Evolutionary conservation across 2,113 vertebrate genomes (phyloP).

Genomic region (Pseudorhombus dupliciocellatus): DNA sequence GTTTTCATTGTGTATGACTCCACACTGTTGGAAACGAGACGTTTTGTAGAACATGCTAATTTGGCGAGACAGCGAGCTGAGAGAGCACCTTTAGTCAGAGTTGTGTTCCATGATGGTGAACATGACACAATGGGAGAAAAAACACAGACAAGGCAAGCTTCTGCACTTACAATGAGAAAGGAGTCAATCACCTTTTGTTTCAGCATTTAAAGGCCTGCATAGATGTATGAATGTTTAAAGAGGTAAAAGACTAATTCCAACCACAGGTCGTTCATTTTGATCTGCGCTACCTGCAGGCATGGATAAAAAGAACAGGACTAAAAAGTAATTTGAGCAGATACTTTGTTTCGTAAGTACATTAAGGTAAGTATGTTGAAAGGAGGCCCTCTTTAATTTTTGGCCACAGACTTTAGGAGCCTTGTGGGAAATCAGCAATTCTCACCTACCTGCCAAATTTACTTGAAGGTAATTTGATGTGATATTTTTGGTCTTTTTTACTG

Average conservation of each 20-base stretch:
- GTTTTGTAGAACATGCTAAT: not conserved
- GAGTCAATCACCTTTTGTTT: too few species aligned
- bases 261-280: not conserved
- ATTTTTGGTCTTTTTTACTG: not conserved
- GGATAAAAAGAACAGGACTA: conserved; percentile 1
- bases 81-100: not conserved
- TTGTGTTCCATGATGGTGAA: too few species aligned
- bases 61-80: not conserved
- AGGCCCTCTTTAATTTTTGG: not conserved
- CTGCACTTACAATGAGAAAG: too few species aligned
- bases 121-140: too few species aligned
- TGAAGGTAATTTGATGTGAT: not conserved
- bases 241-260: not conserved
- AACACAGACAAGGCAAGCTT: too few species aligned
- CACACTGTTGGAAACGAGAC: not conserved
- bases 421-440: conserved; percentile 3
- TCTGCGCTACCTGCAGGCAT: not conserved
- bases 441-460: not conserved
- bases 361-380: conserved; percentile 10
- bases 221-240: too few species aligned
- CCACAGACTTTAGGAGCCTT: conserved; percentile 1
- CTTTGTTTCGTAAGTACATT: not conserved
- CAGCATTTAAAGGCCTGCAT: too few species aligned
- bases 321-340: conserved; percentile 4
- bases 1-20: not conserved